Evolutionary conservation across 2,888 invertebrate genomes (phyloP), one percentile per base, ranked within the genome.

Genomic region (Stenodera caucasica): DNA sequence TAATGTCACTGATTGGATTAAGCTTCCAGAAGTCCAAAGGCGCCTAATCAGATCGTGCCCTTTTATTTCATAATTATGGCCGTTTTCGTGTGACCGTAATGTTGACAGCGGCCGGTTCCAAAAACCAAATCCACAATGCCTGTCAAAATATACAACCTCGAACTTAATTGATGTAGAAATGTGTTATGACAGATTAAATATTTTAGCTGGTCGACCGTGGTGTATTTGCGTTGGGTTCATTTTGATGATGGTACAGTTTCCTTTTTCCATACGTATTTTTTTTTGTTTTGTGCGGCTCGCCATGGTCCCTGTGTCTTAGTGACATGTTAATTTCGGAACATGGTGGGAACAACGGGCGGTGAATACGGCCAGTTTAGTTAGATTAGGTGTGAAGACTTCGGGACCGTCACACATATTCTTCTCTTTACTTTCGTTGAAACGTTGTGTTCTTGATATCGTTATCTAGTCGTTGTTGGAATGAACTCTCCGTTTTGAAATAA

Each of bases 381-480:
- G 52, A 52, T 52, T 57, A 57, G 54, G 57, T 63, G 60, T 57
- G 57, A 59, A 60, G 49, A 53, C 57, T 57, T 61, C 49, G 18
- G 11, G 55, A 30, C 51, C 55, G 57, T 49, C 57, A 49, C 63
- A 56, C 52, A 53, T 58, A 58, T 57, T 56, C 57, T 60, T 40
- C 37, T 40, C 37, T 63, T 57, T 54, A 55, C 50, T 60, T 60
- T 57, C 53, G 57, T 60, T 40, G 50, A 63, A 63, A 63, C 60
- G 63, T 45, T 56, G 63, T 63, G 57, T 63, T 63, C 63, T 60
- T 49, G 63, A 63, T 63, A 63, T 60, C 60, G 63, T 57, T 63
- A 63, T 63, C 63, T 60, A 57, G 57, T 57, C 54, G 53, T 53
- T 54, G 63, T 54, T 51, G 61, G 61, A 61, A 61, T 61, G 61